Evolutionary conservation across 2,797 vertebrate species (phyloP).

Genomic region (Clamator glandarius): DNA sequence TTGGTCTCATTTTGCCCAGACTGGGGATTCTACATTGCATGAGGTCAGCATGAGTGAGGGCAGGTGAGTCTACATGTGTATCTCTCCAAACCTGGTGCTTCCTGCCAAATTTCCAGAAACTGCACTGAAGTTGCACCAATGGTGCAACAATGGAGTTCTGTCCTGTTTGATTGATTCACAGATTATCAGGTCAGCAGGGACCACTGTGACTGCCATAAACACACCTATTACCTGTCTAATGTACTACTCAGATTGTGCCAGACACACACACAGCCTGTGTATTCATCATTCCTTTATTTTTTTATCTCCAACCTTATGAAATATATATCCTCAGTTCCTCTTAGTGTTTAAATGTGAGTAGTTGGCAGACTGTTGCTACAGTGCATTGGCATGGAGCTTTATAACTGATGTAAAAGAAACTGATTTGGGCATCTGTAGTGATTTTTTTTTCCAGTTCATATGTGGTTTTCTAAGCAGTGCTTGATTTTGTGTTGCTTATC

Average conservation of each 20-base stretch:
- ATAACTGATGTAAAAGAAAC: not conserved
- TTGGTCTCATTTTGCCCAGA: rapidly evolving
- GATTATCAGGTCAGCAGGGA: not conserved
- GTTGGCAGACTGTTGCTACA: constrained; percentile 6
- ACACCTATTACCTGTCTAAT: not conserved
- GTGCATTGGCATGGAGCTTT: not conserved
- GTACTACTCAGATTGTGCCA: not conserved
- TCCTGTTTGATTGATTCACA: not conserved
- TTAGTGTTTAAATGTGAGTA: not conserved
- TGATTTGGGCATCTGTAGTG: not conserved
- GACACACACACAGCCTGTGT: not conserved
- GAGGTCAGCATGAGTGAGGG: rapidly evolving
- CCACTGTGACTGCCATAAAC: not conserved
- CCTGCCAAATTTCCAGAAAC: not conserved
- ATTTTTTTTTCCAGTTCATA: not conserved
- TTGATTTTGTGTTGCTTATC: not conserved
- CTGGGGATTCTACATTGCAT: rapidly evolving
- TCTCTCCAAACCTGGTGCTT: not conserved
- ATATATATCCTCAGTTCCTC: not conserved
- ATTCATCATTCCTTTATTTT: not conserved
- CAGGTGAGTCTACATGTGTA: too few species aligned
- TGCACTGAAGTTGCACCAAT: not conserved
- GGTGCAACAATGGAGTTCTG: not conserved
- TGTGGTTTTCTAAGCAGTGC: not conserved
- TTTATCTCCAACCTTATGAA: not conserved